Percentiles rank a stretch among this genome's conserved stretches.
These are phyloP conservation scores for Trichogramma evanescens DNA, from an alignment of 2,888 invertebrate species.

Conservation along the genomic window DNA sequence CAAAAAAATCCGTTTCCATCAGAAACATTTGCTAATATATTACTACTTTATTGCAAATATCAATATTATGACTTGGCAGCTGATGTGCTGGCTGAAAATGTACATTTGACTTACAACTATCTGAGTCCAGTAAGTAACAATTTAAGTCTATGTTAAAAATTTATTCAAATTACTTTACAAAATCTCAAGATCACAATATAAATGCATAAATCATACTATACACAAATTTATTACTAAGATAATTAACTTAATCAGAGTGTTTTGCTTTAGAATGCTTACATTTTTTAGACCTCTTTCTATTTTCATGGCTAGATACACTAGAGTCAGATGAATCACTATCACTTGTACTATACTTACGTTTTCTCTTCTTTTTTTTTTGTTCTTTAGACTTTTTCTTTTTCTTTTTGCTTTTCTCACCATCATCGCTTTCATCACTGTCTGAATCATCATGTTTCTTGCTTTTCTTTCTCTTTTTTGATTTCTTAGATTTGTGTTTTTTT, in stretches of 20 bases:
- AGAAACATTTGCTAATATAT: slow-evolving; percentile 93
- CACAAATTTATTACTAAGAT: background rate
- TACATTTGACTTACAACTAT: slow-evolving; percentile 91
- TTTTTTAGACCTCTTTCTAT: slow-evolving; percentile 35
- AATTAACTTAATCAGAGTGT: slow-evolving; percentile 24
- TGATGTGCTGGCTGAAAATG: slow-evolving; percentile 94
- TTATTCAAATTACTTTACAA: background rate
- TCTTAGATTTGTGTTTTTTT: slow-evolving; percentile 36
- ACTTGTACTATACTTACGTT: slow-evolving; percentile 25
- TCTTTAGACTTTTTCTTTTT: slow-evolving; percentile 34
- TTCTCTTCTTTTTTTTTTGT: slow-evolving; percentile 31
- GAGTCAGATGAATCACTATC: slow-evolving; percentile 27
- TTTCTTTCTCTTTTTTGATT: slow-evolving; percentile 38
- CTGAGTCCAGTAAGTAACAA: slow-evolving; percentile 66
- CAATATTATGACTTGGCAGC: slow-evolving; percentile 97
- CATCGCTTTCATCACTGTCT: slow-evolving; percentile 23
- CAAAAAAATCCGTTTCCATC: slow-evolving; percentile 95
- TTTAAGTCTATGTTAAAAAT: background rate
- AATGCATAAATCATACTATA: background rate
- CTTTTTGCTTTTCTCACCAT: slow-evolving; percentile 28
- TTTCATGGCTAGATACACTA: slow-evolving; percentile 25
- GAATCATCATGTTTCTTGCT: slow-evolving; percentile 32
- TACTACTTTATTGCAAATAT: slow-evolving; percentile 92
- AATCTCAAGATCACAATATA: background rate
- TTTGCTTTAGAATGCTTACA: slow-evolving; percentile 38